Conservation (phyloP, 2,113 vertebrate species). For the Rutilus rutilus region DNA sequence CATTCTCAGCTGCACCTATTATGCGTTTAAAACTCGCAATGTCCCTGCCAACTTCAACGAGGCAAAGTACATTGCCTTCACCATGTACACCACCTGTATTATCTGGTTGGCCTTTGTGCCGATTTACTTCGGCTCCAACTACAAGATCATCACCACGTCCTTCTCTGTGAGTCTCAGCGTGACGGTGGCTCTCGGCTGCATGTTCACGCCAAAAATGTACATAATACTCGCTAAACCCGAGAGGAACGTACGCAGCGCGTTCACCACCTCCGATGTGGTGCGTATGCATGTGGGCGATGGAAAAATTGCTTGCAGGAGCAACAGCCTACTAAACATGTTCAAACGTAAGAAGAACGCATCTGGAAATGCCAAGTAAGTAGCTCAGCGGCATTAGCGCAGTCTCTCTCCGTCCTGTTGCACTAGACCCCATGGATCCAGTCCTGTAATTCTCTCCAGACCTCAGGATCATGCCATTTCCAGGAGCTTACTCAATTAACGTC, state of each 20-base stretch:
- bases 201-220: conserved; percentile 99
- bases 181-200: conserved; percentile 95
- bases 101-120: conserved; percentile 99
- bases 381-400: conserved; percentile 47
- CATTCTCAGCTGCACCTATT: conserved; percentile 98
- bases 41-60: conserved; percentile 98
- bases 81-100: conserved; percentile 99
- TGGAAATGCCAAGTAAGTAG: conserved; percentile 90
- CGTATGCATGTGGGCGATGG: conserved; percentile 98
- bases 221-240: conserved; percentile 98
- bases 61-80: conserved; percentile 98
- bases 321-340: conserved; percentile 95
- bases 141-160: conserved; percentile 98
- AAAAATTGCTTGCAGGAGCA: conserved; percentile 91
- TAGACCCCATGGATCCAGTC: conserved; percentile 61
- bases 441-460: conserved; percentile 63
- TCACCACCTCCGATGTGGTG: conserved; percentile 96
- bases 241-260: conserved; percentile 95
- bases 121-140: conserved; percentile 98
- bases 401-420: conserved; percentile 65
- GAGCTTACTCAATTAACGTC: conserved; percentile 69
- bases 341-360: conserved; percentile 91
- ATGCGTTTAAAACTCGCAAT: conserved; percentile 98
- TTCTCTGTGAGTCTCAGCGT: conserved; percentile 97
- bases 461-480: conserved; percentile 67